Percentiles rank a stretch among this genome's conserved stretches.
phyloP scores from a whole-genome alignment of 2,113 vertebrate species.

The Amazona vittata region DNA sequence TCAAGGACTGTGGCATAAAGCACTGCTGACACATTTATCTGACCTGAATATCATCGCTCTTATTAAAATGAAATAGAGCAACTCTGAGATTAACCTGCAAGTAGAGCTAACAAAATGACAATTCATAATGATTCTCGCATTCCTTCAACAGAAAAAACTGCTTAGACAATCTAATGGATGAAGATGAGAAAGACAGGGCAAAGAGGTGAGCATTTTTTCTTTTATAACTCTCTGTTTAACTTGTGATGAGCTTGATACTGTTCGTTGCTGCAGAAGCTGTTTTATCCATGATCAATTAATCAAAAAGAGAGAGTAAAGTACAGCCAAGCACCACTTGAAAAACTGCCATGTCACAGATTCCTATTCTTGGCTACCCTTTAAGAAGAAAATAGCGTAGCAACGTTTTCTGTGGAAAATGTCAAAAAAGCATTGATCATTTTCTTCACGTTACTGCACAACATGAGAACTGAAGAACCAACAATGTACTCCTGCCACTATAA shows the following conservation, averaged over 20 bases:
- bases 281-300: conserved; percentile 40
- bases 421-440: background rate
- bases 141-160: conserved; percentile 76
- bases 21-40: conserved; percentile 61
- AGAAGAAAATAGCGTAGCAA: conserved; percentile 2
- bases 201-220: conserved; percentile 78
- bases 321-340: conserved; percentile 23
- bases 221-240: background rate
- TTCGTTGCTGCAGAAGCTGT: conserved; percentile 19
- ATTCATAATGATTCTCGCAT: conserved; percentile 34
- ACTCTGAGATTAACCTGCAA: conserved; percentile 59
- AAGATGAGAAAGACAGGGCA: conserved; percentile 87
- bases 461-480: background rate
- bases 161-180: conserved; percentile 85
- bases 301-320: conserved; percentile 15
- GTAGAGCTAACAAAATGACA: conserved; percentile 34
- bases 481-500: background rate
- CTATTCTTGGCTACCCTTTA: background rate
- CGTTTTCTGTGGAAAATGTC: conserved; percentile 22
- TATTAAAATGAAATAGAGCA: conserved; percentile 46
- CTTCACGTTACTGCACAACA: background rate
- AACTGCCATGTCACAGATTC: conserved; percentile 4
- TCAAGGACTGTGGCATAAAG: conserved; percentile 19
- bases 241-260: background rate
- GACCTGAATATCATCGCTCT: conserved; percentile 46